A percentile compares a stretch with the other conserved stretches of the same genome.
These are phyloP conservation scores for Agapostemon virescens DNA, from an alignment of 2,888 invertebrate genomes.

Conservation along the genomic window DNA sequence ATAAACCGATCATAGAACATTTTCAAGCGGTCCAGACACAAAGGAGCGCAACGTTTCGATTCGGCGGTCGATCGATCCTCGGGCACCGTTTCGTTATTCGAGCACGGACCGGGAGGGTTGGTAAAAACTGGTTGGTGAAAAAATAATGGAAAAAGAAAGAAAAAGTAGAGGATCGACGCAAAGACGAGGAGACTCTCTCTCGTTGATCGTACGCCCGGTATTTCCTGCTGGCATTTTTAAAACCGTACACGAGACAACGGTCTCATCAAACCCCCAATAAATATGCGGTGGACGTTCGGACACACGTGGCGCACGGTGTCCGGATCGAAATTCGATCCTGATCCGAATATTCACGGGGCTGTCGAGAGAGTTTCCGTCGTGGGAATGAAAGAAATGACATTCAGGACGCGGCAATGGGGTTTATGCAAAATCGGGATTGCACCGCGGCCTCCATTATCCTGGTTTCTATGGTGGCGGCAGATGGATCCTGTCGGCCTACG, in stretches of 20 bases:
- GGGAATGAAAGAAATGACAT: slow-evolving; percentile 51
- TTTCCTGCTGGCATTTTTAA: slow-evolving; percentile 11
- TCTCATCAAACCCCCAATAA: slow-evolving; percentile 31
- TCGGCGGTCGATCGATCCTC: background rate
- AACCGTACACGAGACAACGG: slow-evolving; percentile 22
- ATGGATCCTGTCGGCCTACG: background rate
- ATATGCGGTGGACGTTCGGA: slow-evolving; percentile 17
- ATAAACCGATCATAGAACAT: background rate
- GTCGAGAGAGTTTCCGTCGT: slow-evolving; percentile 2
- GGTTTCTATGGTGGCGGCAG: slow-evolving; percentile 15
- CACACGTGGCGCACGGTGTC: background rate
- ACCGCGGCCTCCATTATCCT: slow-evolving; percentile 27
- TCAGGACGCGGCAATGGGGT: slow-evolving; percentile 37
- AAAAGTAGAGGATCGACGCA: background rate
- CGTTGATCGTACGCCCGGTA: background rate
- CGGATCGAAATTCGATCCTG: slow-evolving; percentile 45
- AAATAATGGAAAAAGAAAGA: no score
- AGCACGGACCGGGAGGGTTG: background rate
- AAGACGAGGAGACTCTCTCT: background rate
- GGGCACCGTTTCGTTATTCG: background rate
- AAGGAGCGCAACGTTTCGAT: background rate
- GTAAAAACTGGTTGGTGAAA: background rate
- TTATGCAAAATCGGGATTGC: slow-evolving; percentile 50
- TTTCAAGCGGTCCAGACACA: background rate
- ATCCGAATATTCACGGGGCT: slow-evolving; percentile 15